Evolutionary conservation across 2,113 vertebrate species (phyloP).

Genomic region (Cebus imitator): DNA sequence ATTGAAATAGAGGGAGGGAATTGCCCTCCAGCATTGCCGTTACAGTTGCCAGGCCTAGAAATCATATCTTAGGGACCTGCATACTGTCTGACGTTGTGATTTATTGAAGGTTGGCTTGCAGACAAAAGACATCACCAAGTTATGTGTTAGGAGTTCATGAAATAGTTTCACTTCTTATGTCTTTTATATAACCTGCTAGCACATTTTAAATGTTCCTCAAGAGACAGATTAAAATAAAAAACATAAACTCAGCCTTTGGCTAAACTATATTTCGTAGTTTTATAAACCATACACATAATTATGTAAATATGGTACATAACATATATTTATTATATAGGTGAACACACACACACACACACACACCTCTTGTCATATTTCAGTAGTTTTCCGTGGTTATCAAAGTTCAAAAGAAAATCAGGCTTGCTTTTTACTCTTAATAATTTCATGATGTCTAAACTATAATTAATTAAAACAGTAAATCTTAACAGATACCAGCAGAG

Average conservation of each 20-base stretch:
- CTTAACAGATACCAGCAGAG: background rate
- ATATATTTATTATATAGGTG: background rate
- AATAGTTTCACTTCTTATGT: background rate
- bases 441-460: background rate
- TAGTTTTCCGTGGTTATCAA: background rate
- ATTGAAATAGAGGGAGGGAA: constrained; percentile 16
- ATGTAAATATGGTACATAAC: background rate
- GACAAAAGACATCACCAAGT: background rate
- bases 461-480: constrained; percentile 40
- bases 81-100: background rate
- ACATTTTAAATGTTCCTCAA: background rate
- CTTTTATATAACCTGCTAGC: background rate
- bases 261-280: background rate
- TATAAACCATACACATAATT: background rate
- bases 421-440: background rate
- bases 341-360: background rate
- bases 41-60: constrained; percentile 25
- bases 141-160: background rate
- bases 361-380: background rate
- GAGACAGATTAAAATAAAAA: constrained; percentile 24
- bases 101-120: constrained; percentile 47
- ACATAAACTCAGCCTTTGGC: background rate
- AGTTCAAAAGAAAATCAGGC: background rate
- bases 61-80: background rate
- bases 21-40: constrained; percentile 15